Percentiles rank a stretch among this genome's conserved stretches.
These are phyloP conservation scores for Agrochola litura DNA, from an alignment of 2,888 invertebrate genomes.

Conservation along the genomic window DNA sequence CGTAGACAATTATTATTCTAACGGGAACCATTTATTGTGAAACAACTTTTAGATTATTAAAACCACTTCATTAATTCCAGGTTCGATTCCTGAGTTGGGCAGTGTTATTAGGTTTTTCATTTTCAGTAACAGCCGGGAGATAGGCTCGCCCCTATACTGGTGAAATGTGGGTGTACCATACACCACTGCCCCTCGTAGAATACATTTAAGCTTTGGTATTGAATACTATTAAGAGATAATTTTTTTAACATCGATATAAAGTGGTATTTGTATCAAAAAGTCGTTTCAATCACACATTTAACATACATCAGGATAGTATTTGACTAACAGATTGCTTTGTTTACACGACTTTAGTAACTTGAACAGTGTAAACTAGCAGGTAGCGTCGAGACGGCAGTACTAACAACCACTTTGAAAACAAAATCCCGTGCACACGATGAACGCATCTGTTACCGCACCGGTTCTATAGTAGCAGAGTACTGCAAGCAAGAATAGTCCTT, in stretches of 20 bases:
- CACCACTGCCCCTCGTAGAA: neutral
- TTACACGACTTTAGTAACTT: neutral
- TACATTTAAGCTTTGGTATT: constrained; percentile 22
- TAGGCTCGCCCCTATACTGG: neutral
- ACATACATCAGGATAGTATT: constrained; percentile 40
- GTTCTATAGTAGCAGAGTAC: too few species aligned
- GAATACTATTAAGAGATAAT: neutral
- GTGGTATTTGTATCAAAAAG: constrained; percentile 18
- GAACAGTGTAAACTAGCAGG: neutral
- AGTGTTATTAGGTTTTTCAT: neutral
- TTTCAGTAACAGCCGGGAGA: neutral
- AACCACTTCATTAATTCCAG: neutral
- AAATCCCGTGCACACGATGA: too few species aligned
- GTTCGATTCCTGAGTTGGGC: neutral
- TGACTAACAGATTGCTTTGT: neutral
- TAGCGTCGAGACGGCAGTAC: neutral
- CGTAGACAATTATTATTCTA: constrained; percentile 58
- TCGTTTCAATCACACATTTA: constrained; percentile 33
- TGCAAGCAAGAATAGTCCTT: too few species aligned
- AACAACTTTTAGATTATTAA: constrained; percentile 41
- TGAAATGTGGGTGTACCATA: neutral
- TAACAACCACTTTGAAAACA: too few species aligned
- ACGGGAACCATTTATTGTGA: constrained; percentile 52
- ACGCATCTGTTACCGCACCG: too few species aligned
- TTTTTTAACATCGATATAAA: too few species aligned